Conservation (phyloP, 2,888 invertebrate species). For the Pristionchus exspectatus region DNA sequence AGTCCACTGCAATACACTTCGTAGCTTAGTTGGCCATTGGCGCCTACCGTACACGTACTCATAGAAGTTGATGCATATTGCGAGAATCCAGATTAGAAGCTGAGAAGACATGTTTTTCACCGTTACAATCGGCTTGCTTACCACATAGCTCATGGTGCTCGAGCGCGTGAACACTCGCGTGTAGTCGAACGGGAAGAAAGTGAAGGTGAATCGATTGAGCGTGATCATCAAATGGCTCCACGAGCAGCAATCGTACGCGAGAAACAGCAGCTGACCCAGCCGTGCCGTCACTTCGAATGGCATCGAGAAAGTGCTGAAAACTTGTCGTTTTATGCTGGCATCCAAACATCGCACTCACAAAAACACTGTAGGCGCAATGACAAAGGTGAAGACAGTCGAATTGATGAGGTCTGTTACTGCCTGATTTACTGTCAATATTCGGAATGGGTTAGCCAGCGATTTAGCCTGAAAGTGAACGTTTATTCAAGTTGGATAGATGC, state of each 20-base stretch:
- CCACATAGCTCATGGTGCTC: conserved; percentile 1
- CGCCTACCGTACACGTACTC: conserved; percentile 23
- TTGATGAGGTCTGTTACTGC: conserved; percentile 44
- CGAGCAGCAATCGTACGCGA: conserved; percentile 50
- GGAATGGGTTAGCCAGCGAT: conserved; percentile 7
- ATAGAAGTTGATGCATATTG: conserved; percentile 47
- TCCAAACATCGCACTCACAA: conserved; percentile 11
- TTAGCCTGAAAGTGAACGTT: neutral
- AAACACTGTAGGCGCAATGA: conserved; percentile 20
- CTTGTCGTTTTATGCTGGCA: neutral
- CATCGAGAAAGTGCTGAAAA: neutral
- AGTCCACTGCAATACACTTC: neutral
- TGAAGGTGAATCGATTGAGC: conserved; percentile 39
- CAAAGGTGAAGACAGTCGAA: conserved; percentile 23
- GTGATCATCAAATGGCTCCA: conserved; percentile 49
- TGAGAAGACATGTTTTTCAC: neutral
- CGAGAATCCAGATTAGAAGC: conserved; percentile 15
- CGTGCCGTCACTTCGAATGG: conserved; percentile 24
- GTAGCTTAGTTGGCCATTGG: no score
- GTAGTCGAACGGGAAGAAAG: conserved; percentile 8
- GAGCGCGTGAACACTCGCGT: neutral
- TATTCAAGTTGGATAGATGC: neutral
- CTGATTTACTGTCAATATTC: conserved; percentile 40
- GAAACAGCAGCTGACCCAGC: conserved; percentile 14
- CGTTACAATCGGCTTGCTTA: neutral